phyloP scores from a whole-genome alignment of 2,113 vertebrate genomes.

The Cheilinus undulatus region DNA sequence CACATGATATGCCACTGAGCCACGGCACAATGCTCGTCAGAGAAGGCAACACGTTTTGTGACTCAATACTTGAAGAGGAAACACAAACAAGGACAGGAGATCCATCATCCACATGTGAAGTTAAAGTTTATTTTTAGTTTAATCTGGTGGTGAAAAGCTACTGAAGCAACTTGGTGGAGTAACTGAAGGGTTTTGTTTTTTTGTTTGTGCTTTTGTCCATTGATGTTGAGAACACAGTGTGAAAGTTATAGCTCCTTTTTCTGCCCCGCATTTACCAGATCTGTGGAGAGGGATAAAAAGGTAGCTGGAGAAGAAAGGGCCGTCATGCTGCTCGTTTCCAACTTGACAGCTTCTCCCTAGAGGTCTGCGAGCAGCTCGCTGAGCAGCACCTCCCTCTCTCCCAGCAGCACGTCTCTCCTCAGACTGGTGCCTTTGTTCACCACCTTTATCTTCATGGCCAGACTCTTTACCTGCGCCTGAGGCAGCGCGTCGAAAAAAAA shows the following conservation, averaged over 20 bases:
- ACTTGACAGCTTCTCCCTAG: constrained; percentile 68
- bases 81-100: constrained; percentile 34
- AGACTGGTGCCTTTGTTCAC: constrained; percentile 97
- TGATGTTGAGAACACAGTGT: constrained; percentile 9
- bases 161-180: constrained; percentile 2
- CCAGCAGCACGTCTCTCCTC: constrained; percentile 92
- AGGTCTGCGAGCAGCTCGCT: constrained; percentile 86
- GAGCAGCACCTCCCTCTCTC: constrained; percentile 92
- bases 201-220: too few relatives aligned
- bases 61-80: constrained; percentile 27
- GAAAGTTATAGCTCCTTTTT: constrained; percentile 16
- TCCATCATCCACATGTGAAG: constrained; percentile 18
- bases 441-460: constrained; percentile 95
- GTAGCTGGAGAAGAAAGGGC: constrained; percentile 20
- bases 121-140: constrained; percentile 6
- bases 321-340: constrained; percentile 37
- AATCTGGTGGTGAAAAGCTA: background rate
- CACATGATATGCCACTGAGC: constrained; percentile 30
- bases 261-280: constrained; percentile 34
- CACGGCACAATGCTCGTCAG: constrained; percentile 42
- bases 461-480: constrained; percentile 86
- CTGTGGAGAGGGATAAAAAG: constrained; percentile 27
- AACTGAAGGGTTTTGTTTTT: constrained; percentile 1
- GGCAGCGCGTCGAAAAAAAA: constrained; percentile 96
- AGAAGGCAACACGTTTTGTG: constrained; percentile 42